These are phyloP conservation scores for Aromia moschata DNA, from an alignment of 2,888 invertebrate genomes.

Conservation along the genomic window DNA sequence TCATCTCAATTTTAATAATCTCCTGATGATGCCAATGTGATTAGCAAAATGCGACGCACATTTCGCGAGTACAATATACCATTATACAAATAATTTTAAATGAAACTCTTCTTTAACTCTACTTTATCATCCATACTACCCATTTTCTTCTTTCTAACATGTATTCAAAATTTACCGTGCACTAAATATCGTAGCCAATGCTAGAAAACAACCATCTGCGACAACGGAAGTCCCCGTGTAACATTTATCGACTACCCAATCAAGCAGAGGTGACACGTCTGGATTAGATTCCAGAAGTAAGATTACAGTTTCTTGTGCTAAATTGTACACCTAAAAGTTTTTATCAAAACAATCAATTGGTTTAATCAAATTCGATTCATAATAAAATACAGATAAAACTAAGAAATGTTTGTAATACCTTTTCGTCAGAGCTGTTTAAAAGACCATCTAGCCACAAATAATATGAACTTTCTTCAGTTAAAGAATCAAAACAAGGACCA, in stretches of 20 bases:
- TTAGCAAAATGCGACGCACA: too few relatives aligned
- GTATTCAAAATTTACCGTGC: slow-evolving; percentile 81
- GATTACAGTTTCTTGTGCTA: slow-evolving; percentile 94
- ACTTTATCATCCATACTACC: too few relatives aligned
- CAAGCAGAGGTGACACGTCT: slow-evolving; percentile 88
- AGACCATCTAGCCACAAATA: slow-evolving; percentile 95
- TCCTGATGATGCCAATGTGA: background rate
- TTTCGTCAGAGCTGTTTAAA: slow-evolving; percentile 86
- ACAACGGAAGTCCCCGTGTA: slow-evolving; percentile 92
- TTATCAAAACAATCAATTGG: too few relatives aligned
- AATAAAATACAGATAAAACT: too few relatives aligned
- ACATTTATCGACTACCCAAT: slow-evolving; percentile 98
- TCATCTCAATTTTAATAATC: background rate
- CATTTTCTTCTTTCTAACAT: too few relatives aligned
- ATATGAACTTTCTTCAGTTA: slow-evolving; percentile 90
- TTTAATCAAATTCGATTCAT: too few relatives aligned
- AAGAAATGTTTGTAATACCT: too few relatives aligned
- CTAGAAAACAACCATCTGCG: slow-evolving; percentile 96
- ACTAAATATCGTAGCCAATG: slow-evolving; percentile 95
- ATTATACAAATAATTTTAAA: too few relatives aligned
- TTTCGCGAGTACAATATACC: too few relatives aligned
- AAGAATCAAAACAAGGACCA: slow-evolving; percentile 91
- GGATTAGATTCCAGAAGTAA: slow-evolving; percentile 94
- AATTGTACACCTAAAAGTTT: slow-evolving; percentile 88
- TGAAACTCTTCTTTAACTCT: too few relatives aligned